Base-by-base conservation (phyloP, 2,113 vertebrate genomes). In the Oreochromis spilurus region DNA sequence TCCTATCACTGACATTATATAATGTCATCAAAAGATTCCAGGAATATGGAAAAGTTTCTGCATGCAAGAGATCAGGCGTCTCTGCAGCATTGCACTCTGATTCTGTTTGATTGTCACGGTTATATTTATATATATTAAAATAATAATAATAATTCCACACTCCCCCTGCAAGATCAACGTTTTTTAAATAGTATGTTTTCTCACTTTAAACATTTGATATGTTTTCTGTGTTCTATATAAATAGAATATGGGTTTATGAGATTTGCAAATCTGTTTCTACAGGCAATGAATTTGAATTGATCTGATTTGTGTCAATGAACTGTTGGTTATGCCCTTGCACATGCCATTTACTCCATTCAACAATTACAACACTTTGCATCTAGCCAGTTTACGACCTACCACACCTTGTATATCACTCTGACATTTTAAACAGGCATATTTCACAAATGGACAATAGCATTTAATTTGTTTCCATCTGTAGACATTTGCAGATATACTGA, bases 161-260 rank as follows among this genome's bases (percentile, higher is more conserved):
- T 0, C 0, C 2, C 31, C 60, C 31, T 36, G 60, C 60, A 65
- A 65, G 10, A 36, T 65, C 4, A 65, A 4, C n/a, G 17, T 65
- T 36, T n/a, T 65, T 12, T 65, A 65, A 65, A 65, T 38, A 12
- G 60, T 38, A 65, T 38, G 34, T 65, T 8, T 19, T 65, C 10
- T 65, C 6, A 21, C 31, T 65, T 65, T 65, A 38, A n/a, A 21
- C 19, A 38, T 67, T 67, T 67, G 19, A 13, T 13, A 67, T 13
- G 19, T 65, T 67, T 67, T 38, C 19, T 65, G 34, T 65, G 2
- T 38, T 65, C 60, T 21, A 38, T 65, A n/a, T 3, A 34, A 65
- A 65, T 38, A 65, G 19, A 40, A 40, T 38, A 67, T 67, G 19
- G 38, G 4, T 40, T 67, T 21, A 67, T 67, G 62, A 67, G 11